Conservation (phyloP, 2,113 vertebrate species). For the Turdus rufiventris region DNA sequence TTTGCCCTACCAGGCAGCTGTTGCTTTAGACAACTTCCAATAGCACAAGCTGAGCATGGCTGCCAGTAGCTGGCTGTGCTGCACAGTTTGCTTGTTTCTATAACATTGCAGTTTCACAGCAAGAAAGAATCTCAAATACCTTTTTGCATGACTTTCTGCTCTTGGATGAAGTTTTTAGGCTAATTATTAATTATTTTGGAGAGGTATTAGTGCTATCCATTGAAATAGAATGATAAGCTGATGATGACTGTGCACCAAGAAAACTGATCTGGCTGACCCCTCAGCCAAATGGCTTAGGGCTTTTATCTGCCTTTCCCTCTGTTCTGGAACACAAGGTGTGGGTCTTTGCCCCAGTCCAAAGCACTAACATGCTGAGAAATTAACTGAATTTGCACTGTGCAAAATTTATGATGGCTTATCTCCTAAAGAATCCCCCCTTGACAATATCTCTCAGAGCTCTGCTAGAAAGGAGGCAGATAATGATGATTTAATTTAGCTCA, state of each 20-base stretch:
- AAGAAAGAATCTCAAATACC: neutral
- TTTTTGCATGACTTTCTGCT: neutral
- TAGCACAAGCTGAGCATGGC: neutral
- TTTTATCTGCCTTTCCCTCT: neutral
- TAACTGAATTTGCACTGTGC: neutral
- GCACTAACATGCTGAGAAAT: neutral
- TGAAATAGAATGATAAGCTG: neutral
- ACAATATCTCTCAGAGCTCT: neutral
- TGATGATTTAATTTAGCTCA: neutral
- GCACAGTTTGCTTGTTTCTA: neutral
- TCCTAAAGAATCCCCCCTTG: neutral
- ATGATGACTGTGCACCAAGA: rapidly evolving
- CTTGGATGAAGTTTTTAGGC: neutral
- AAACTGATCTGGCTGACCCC: neutral
- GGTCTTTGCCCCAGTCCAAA: neutral
- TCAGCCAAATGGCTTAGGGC: neutral
- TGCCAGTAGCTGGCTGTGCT: neutral
- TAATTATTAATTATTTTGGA: neutral
- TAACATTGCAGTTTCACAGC: neutral
- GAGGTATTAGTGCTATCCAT: neutral
- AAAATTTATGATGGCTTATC: neutral
- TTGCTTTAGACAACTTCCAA: neutral
- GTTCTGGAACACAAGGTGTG: neutral
- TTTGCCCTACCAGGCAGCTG: neutral
- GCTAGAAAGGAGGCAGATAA: neutral